Conservation (phyloP, 64 coral and sea anemone species). For the Stichodactyla helianthus region DNA sequence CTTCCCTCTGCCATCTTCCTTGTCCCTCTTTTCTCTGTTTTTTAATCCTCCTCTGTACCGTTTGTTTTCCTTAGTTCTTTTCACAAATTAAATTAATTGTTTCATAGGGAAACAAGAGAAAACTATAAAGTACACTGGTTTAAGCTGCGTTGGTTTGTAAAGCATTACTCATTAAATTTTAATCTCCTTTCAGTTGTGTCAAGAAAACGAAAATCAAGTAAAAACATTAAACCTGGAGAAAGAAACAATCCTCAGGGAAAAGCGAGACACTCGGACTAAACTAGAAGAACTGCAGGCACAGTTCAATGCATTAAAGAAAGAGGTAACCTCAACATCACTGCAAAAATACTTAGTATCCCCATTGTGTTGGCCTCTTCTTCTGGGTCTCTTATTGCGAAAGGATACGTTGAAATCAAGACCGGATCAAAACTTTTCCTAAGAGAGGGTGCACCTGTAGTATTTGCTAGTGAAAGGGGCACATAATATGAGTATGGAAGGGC, state of each 20-base stretch:
- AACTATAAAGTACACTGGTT: background rate
- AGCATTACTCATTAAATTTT: background rate
- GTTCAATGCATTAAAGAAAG: slow-evolving; percentile 19
- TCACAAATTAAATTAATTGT: too few species aligned
- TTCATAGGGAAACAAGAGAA: background rate
- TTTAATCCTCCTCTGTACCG: background rate
- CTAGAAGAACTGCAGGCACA: slow-evolving; percentile 12
- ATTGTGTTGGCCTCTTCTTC: too few species aligned
- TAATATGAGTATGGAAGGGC: too few species aligned
- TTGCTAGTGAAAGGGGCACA: too few species aligned
- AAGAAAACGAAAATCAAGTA: background rate
- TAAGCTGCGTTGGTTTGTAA: too few species aligned
- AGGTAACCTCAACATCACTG: background rate
- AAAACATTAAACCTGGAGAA: slow-evolving; percentile 13
- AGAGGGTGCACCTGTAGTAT: too few species aligned
- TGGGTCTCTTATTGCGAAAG: too few species aligned
- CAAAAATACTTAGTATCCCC: too few species aligned
- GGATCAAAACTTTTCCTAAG: too few species aligned
- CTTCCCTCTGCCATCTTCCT: background rate
- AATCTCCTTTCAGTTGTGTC: background rate
- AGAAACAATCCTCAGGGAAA: background rate
- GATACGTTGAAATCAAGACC: too few species aligned
- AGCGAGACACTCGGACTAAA: slow-evolving; percentile 8
- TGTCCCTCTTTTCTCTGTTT: background rate
- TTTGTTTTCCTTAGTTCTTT: background rate